Base-by-base conservation (phyloP, 2,888 invertebrate species). In the Maniola hyperantus region DNA sequence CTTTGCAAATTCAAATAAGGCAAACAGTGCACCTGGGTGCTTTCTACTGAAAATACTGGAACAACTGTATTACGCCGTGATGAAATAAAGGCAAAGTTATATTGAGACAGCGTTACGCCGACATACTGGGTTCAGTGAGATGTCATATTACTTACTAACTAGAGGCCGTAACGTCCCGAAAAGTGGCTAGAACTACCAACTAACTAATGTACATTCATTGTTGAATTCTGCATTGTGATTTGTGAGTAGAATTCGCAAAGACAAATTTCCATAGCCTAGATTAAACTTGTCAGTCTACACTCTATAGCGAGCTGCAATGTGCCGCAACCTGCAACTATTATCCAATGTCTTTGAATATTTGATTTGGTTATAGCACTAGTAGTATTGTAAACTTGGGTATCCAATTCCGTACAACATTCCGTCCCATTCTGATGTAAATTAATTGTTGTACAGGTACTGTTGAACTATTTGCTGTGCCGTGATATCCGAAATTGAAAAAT, bases 261-360 rank as follows among this genome's bases (percentile, higher is more conserved):
- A 88, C 85, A 83, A 88, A 89, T 88, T 88, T 83, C 84, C 85
- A 88, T 87, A 82, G 87, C 83, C 79, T 87, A 89, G 87, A 89
- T 89, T 90, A 88, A 89, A 89, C 83, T 87, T 86, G 86, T 85
- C 87, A 84, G 86, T 76, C 77, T 51, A 39, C 50, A 61, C 80
- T n/a, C n/a, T n/a, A 8, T n/a, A 34, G 80, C 78, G 73, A 76
- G 83, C 85, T 88, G 88, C 86, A 85, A 85, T 87, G 87, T 84
- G 81, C 75, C 77, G 74, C 73, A 79, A 74, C 71, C 68, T 54
- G 64, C 64, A 66, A 66, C 46, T 64, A 58, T 61, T 64, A 64
- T 67, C 50, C 26, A 13, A 26, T 51, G 26, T 51, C 50, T 51
- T 51, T 13, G 13, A 60, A 63, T 50, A 70, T 60, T 51, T 26